Evolutionary conservation across 2,888 invertebrate species (phyloP).

Genomic region (Allacma fusca): DNA sequence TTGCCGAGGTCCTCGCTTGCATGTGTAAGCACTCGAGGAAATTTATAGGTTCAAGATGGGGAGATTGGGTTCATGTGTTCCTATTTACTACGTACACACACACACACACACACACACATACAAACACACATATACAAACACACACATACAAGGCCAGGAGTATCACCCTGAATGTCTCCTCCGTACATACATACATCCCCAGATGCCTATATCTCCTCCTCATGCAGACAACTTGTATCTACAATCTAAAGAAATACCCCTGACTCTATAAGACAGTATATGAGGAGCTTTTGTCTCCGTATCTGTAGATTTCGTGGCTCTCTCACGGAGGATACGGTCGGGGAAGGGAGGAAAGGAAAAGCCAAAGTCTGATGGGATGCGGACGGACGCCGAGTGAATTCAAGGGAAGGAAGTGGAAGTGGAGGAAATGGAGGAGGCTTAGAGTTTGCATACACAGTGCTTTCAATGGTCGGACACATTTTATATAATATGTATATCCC

Average conservation of each 20-base stretch:
- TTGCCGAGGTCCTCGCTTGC: neutral
- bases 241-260: no score
- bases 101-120: no score
- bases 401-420: slow-evolving; percentile 6
- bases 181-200: no score
- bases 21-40: neutral
- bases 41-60: slow-evolving; percentile 3
- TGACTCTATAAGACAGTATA: no score
- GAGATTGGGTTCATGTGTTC: slow-evolving; percentile 2
- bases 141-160: no score
- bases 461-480: neutral
- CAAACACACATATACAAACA: no score
- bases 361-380: slow-evolving; percentile 16
- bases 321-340: neutral
- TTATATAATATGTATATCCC: no score
- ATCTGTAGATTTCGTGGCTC: neutral
- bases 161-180: no score
- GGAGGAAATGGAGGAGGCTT: slow-evolving; percentile 1
- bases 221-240: no score
- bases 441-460: slow-evolving; percentile 2
- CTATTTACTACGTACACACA: neutral
- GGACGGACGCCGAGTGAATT: neutral
- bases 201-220: no score
- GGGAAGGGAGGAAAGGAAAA: neutral
- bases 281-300: neutral